A percentile compares a stretch with the other conserved stretches of the same genome.
phyloP scores from a whole-genome alignment of 2,888 invertebrate species.

The Syrphus vitripennis region DNA sequence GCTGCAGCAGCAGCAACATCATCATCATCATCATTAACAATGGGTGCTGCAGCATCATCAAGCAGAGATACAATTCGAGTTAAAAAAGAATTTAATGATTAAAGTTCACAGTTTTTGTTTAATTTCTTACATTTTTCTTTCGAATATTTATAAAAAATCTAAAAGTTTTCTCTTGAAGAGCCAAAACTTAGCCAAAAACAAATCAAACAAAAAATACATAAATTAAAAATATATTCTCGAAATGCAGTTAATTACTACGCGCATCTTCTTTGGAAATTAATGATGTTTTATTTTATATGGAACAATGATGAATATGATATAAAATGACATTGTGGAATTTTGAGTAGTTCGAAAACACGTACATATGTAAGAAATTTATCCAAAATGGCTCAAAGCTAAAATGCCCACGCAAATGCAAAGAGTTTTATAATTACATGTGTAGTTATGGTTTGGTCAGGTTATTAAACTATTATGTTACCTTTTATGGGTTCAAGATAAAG shows the following conservation, averaged over 20 bases:
- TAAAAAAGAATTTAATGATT: slow-evolving; percentile 61
- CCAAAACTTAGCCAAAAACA: slow-evolving; percentile 31
- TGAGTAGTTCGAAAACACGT: neutral
- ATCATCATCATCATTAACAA: slow-evolving; percentile 16
- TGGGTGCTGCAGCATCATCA: neutral
- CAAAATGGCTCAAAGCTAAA: neutral
- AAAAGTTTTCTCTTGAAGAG: slow-evolving; percentile 30
- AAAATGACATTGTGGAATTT: neutral
- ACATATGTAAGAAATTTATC: neutral
- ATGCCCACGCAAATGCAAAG: no score
- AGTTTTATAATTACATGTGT: no score
- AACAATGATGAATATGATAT: neutral
- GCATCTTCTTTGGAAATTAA: neutral
- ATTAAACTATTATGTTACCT: no score
- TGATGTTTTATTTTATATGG: neutral
- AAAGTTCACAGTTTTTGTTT: neutral
- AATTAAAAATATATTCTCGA: neutral
- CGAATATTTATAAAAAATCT: neutral
- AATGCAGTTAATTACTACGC: neutral
- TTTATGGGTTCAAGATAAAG: no score
- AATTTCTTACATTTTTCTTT: neutral
- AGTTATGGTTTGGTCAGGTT: no score
- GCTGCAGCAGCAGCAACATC: slow-evolving; percentile 22
- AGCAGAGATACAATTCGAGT: slow-evolving; percentile 48
- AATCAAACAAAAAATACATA: neutral